Evolutionary conservation across 2,113 vertebrate genomes (phyloP).

Genomic region (Orcinus orca): DNA sequence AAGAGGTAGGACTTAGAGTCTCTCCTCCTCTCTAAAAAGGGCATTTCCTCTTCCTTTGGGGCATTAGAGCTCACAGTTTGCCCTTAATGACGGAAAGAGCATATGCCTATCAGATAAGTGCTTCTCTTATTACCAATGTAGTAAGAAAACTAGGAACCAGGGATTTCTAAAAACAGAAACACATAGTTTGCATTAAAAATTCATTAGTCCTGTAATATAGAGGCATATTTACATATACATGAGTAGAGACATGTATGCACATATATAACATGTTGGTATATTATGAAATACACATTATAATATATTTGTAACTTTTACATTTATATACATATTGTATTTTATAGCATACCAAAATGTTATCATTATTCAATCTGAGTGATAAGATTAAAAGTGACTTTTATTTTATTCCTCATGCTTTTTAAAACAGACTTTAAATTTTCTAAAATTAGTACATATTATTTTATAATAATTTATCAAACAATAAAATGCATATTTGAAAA

Average conservation of each 20-base stretch:
- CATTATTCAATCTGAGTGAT: neutral
- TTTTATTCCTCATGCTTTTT: neutral
- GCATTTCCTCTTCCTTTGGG: neutral
- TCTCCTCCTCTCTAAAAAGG: neutral
- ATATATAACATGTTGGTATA: neutral
- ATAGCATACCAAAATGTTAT: neutral
- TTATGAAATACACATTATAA: neutral
- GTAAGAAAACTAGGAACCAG: neutral
- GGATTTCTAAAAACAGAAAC: neutral
- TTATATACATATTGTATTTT: neutral
- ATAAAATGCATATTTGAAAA: neutral
- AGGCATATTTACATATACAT: neutral
- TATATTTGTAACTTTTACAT: neutral
- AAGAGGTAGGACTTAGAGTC: neutral
- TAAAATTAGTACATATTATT: neutral
- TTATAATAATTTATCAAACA: neutral
- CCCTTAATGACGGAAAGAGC: neutral
- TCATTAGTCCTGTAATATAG: neutral
- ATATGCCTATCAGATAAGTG: neutral
- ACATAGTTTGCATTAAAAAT: neutral
- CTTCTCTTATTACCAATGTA: neutral
- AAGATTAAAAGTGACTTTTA: neutral
- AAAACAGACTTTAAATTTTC: neutral
- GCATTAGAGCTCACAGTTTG: neutral
- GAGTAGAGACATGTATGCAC: neutral